Percentiles rank a stretch among this genome's conserved stretches.
phyloP scores from a whole-genome alignment of 1,140 invertebrate genomes.

The Zaprionus kolodkinae region DNA sequence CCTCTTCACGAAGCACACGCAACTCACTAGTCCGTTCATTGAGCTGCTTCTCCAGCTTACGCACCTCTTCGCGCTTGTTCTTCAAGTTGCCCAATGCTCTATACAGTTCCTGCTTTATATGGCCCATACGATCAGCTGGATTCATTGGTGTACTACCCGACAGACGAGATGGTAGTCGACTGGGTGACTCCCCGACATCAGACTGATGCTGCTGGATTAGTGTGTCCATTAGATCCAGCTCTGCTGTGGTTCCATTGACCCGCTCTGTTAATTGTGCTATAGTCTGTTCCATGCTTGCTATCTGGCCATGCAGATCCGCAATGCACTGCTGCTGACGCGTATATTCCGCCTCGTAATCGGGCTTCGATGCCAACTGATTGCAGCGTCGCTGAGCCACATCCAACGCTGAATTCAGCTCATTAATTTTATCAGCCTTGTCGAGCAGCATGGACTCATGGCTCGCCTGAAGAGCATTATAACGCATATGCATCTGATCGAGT shows the following conservation, averaged over 20 bases:
- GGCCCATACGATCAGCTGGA: slow-evolving; percentile 60
- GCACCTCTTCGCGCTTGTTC: slow-evolving; percentile 77
- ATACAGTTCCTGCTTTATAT: slow-evolving; percentile 77
- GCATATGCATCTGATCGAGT: slow-evolving; percentile 85
- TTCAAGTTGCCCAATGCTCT: slow-evolving; percentile 68
- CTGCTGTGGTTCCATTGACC: slow-evolving; percentile 65
- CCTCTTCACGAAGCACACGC: slow-evolving; percentile 56
- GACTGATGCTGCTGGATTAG: slow-evolving; percentile 70
- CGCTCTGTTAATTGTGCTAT: slow-evolving; percentile 63
- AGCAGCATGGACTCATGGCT: slow-evolving; percentile 85
- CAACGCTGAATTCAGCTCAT: slow-evolving; percentile 85
- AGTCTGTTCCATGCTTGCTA: slow-evolving; percentile 67
- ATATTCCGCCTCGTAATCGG: slow-evolving; percentile 59
- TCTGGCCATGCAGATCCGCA: slow-evolving; percentile 59
- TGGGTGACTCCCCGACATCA: slow-evolving; percentile 54
- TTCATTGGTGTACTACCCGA: slow-evolving; percentile 74
- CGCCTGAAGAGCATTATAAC: slow-evolving; percentile 85
- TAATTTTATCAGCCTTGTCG: slow-evolving; percentile 86
- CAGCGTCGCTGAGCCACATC: slow-evolving; percentile 84
- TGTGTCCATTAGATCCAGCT: slow-evolving; percentile 79
- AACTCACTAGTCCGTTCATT: slow-evolving; percentile 68
- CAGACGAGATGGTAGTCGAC: slow-evolving; percentile 36
- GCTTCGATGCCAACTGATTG: slow-evolving; percentile 50
- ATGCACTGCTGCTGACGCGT: slow-evolving; percentile 62
- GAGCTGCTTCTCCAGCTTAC: slow-evolving; percentile 63